phyloP scores from a whole-genome alignment of 2,888 invertebrate genomes.

The Epinotia ramella region DNA sequence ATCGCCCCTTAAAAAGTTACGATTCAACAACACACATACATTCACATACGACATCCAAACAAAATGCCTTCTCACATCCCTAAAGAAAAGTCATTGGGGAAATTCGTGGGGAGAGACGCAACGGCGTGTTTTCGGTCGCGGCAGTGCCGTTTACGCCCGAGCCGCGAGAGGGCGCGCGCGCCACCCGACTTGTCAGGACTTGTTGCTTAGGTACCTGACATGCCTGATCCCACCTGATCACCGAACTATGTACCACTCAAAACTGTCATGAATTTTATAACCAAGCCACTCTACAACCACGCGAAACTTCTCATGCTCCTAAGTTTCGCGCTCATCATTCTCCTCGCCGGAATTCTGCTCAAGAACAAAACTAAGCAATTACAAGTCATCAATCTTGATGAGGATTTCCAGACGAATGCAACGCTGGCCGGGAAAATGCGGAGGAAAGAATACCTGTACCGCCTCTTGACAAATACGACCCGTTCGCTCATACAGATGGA shows the following conservation, averaged over 20 bases:
- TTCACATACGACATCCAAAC: conserved; percentile 54
- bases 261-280: conserved; percentile 78
- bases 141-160: conserved; percentile 79
- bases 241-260: conserved; percentile 55
- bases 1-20: neutral
- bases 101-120: conserved; percentile 82
- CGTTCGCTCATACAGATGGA: conserved; percentile 85
- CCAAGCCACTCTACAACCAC: conserved; percentile 72
- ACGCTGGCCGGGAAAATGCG: conserved; percentile 71
- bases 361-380: conserved; percentile 66
- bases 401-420: conserved; percentile 73
- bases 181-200: conserved; percentile 70
- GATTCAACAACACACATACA: neutral
- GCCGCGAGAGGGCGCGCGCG: conserved; percentile 80
- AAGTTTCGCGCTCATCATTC: conserved; percentile 67
- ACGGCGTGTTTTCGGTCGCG: conserved; percentile 75
- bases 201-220: conserved; percentile 69
- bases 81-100: conserved; percentile 80
- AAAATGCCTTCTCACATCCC: conserved; percentile 69
- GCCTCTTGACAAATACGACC: conserved; percentile 84
- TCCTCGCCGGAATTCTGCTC: conserved; percentile 71
- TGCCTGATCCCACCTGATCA: conserved; percentile 64
- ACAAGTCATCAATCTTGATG: conserved; percentile 55
- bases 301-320: conserved; percentile 74
- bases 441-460: conserved; percentile 83